Evolutionary conservation across 1,140 invertebrate genomes (phyloP).

Genomic region (Nilaparvata lugens): DNA sequence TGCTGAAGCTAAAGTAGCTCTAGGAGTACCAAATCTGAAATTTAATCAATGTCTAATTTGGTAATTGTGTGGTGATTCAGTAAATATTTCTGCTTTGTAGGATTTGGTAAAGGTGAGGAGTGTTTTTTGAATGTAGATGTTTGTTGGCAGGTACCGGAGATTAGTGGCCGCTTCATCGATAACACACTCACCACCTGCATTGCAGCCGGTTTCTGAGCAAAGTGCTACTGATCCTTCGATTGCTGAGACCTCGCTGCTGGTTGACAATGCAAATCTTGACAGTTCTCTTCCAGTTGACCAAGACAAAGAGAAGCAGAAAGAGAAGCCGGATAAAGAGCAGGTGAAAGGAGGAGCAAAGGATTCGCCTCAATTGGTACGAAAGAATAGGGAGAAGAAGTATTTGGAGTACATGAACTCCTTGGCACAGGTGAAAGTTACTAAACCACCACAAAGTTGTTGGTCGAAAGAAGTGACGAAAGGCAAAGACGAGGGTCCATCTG

Average conservation of each 20-base stretch:
- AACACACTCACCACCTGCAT: too few relatives aligned
- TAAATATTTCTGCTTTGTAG: too few relatives aligned
- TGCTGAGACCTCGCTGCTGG: not conserved
- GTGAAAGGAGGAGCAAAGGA: slow-evolving; percentile 11
- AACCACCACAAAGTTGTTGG: too few relatives aligned
- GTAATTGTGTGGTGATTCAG: too few relatives aligned
- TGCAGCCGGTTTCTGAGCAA: too few relatives aligned
- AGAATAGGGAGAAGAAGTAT: not conserved
- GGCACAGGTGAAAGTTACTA: not conserved
- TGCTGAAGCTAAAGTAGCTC: too few relatives aligned
- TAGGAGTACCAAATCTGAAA: too few relatives aligned
- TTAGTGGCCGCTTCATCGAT: slow-evolving; percentile 29
- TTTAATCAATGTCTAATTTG: too few relatives aligned
- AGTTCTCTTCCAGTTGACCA: too few relatives aligned
- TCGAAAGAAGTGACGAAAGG: too few relatives aligned
- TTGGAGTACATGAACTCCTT: slow-evolving; percentile 12
- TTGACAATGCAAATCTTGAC: not conserved
- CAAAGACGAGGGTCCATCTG: not conserved
- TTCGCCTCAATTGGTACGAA: not conserved
- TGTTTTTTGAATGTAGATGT: slow-evolving; percentile 8
- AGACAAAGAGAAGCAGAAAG: not conserved
- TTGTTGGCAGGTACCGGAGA: slow-evolving; percentile 34
- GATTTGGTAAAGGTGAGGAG: too few relatives aligned
- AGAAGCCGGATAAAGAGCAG: slow-evolving; percentile 2
- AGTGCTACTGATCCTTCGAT: slow-evolving; percentile 1